A percentile compares a stretch with the other conserved stretches of the same genome.
Conservation (phyloP, 2,888 invertebrate genomes). For the Drosophila macrospina region DNA sequence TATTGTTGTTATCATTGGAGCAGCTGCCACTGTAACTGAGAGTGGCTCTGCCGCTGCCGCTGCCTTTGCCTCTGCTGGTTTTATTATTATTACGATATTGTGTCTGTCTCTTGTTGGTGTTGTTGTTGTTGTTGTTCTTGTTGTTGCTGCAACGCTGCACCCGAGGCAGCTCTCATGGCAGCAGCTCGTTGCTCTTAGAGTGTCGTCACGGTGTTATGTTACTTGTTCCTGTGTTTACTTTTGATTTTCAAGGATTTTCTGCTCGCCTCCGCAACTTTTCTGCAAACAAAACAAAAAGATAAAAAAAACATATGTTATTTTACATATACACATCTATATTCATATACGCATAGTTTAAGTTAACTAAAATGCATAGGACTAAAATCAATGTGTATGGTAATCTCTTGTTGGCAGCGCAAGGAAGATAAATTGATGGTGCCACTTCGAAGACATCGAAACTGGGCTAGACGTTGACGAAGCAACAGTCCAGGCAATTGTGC, state of each 20-base stretch:
- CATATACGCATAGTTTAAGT: neutral
- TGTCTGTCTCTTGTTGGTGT: conserved; percentile 2
- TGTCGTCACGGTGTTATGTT: conserved; percentile 33
- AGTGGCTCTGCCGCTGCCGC: neutral
- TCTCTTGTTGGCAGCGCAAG: conserved; percentile 25
- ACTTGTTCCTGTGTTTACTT: conserved; percentile 59
- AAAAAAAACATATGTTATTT: conserved; percentile 42
- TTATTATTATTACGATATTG: conserved; percentile 26
- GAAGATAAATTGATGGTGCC: conserved; percentile 66
- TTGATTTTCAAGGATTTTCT: conserved; percentile 51
- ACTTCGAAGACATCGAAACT: conserved; percentile 1
- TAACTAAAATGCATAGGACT: conserved; percentile 42
- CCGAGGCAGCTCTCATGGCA: conserved; percentile 74
- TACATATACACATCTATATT: neutral
- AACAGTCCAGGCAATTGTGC: conserved; percentile 69
- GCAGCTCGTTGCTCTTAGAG: conserved; percentile 30
- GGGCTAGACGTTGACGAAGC: conserved; percentile 24
- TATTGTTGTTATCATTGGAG: conserved; percentile 57
- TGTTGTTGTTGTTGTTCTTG: conserved; percentile 25
- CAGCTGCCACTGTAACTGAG: conserved; percentile 41
- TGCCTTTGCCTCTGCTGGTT: conserved; percentile 11
- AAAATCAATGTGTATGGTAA: conserved; percentile 66
- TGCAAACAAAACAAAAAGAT: conserved; percentile 37
- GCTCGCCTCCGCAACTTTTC: conserved; percentile 40
- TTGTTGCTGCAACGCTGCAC: conserved; percentile 46